phyloP scores from a whole-genome alignment of 2,113 vertebrate genomes.

The Paratilapia polleni region DNA sequence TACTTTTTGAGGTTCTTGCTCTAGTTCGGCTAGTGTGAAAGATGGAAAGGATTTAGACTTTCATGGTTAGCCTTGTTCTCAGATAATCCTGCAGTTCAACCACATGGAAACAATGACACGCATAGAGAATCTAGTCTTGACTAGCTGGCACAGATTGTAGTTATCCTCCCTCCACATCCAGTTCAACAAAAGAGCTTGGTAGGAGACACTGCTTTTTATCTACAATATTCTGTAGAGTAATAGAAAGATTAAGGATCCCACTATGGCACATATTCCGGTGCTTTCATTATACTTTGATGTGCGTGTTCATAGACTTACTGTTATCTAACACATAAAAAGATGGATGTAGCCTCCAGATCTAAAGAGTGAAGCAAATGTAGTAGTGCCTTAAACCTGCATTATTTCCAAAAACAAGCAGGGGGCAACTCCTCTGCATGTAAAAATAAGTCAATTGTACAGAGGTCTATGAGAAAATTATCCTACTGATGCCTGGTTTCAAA shows the following conservation, averaged over 20 bases:
- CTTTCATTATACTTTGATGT: background rate
- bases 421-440: background rate
- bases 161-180: background rate
- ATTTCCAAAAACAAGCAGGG: background rate
- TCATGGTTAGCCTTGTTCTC: background rate
- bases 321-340: background rate
- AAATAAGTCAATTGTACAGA: background rate
- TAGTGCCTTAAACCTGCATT: background rate
- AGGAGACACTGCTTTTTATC: background rate
- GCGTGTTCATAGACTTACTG: background rate
- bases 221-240: background rate
- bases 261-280: background rate
- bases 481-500: no score
- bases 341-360: background rate
- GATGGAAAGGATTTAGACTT: constrained; percentile 24
- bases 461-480: no score
- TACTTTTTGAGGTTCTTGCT: constrained; percentile 20
- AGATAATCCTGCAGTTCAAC: background rate
- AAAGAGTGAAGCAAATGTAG: background rate
- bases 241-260: background rate
- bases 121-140: background rate
- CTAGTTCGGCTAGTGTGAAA: constrained; percentile 20
- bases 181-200: constrained; percentile 1
- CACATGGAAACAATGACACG: background rate
- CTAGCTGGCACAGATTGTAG: background rate